Base-by-base conservation (phyloP, 2,888 invertebrate genomes). In the Drosophila colorata region DNA sequence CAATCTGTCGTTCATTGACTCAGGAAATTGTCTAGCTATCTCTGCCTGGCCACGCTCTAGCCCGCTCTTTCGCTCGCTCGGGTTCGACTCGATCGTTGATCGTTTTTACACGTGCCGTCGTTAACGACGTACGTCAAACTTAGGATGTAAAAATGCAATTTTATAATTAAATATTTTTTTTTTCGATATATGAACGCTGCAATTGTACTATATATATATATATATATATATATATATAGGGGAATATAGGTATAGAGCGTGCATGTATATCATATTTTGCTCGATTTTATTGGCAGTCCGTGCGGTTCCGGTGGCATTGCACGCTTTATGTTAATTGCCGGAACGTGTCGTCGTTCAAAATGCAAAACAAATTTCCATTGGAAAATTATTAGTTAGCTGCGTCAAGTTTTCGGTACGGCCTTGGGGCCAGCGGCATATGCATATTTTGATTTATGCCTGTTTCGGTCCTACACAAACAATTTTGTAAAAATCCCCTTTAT, bases 251-350 rank as follows among this genome's bases (percentile, higher is more conserved):
- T 51, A 37, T 18, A 18, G 23, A 14, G 31, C 16, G 9, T 18
- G 4, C n/a, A 14, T 20, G 31, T 16, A 38, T 18, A 49, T 38
- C 20, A 37, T 57, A 57, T 38, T 60, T 56, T 53, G 9, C 0
- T 7, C 16, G 33, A 55, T 66, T 61, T 55, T 49, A 47, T 52
- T 43, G 25, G 31, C 38, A 6, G 11, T 55, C 18, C 35, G 8
- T 41, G 53, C 56, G 57, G 64, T 75, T 78, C 75, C 74, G 74
- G 74, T 75, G 79, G 33, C 70, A 43, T 69, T 74, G 70, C 51
- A 65, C 78, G 61, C 47, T 61, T 63, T 38, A 47, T 46, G 38
- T 23, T 61, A 74, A 78, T 70, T 35, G 57, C 51, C 60, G 23
- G 52, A 78, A 69, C 70, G 75, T 78, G 75, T 58, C 51, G 35